Evolutionary conservation across 1,140 invertebrate genomes (phyloP).

Genomic region (Thaumatotibia leucotreta): DNA sequence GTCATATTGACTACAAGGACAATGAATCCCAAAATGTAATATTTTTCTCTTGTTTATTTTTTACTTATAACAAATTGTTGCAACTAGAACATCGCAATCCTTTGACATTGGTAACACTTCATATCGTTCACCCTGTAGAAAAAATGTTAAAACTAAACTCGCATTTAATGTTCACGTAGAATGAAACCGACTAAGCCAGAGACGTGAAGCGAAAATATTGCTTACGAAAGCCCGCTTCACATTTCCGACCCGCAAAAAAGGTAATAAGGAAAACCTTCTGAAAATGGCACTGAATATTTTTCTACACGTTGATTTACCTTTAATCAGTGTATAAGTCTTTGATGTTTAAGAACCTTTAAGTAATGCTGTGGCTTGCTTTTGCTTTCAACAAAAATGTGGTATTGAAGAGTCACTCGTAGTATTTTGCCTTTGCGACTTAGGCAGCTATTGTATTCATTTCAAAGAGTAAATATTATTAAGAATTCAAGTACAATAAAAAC

Average conservation of each 20-base stretch:
- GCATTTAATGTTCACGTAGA: not conserved
- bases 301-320: conserved; percentile 22
- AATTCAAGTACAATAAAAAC: not conserved
- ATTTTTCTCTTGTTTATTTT: too few relatives aligned
- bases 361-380: conserved; percentile 19
- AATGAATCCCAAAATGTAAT: too few relatives aligned
- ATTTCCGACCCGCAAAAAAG: conserved; percentile 12
- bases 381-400: not conserved
- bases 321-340: conserved; percentile 24
- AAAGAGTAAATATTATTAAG: conserved; percentile 11
- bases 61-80: too few relatives aligned
- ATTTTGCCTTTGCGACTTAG: conserved; percentile 18
- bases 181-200: not conserved
- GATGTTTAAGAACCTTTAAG: conserved; percentile 23
- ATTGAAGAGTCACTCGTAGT: not conserved
- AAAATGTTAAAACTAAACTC: conserved; percentile 9
- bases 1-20: too few relatives aligned
- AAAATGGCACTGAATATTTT: conserved; percentile 22
- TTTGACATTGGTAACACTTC: too few relatives aligned
- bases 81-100: too few relatives aligned
- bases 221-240: not conserved
- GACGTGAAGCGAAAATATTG: conserved; percentile 1
- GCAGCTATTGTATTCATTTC: not conserved
- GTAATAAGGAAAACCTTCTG: conserved; percentile 19
- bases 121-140: not conserved